Percentiles rank a stretch among this genome's conserved stretches.
phyloP scores from a whole-genome alignment of 1,140 invertebrate genomes.

The Caerostris darwini region DNA sequence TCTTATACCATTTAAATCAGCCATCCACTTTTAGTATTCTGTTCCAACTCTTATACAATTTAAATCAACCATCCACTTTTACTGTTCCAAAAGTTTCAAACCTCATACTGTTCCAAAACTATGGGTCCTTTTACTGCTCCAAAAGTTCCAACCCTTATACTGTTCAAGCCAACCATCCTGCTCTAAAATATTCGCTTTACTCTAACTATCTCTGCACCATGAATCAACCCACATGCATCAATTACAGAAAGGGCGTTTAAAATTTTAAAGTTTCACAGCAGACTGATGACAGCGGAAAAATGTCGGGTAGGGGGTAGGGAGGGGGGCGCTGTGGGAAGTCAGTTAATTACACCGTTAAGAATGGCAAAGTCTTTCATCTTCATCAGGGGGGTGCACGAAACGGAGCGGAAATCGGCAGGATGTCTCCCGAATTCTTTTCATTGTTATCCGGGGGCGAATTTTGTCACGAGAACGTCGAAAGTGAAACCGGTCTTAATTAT shows the following conservation, averaged over 20 bases:
- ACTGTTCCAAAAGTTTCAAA: too few relatives aligned
- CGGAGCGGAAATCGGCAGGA: constrained; percentile 11
- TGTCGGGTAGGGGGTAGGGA: background rate
- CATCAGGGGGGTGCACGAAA: background rate
- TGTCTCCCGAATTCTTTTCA: background rate
- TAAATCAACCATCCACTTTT: too few relatives aligned
- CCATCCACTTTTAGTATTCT: too few relatives aligned
- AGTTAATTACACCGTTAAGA: constrained; percentile 29
- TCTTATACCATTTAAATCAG: too few relatives aligned
- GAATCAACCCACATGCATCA: background rate
- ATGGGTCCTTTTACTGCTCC: too few relatives aligned
- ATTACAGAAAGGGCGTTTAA: background rate
- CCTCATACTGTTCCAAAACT: too few relatives aligned
- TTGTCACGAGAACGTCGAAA: background rate
- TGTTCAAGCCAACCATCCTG: too few relatives aligned
- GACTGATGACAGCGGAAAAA: background rate
- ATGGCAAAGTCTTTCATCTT: constrained; percentile 21
- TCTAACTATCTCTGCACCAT: too few relatives aligned
- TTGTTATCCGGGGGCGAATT: background rate
- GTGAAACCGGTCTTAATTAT: constrained; percentile 15
- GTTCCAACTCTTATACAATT: too few relatives aligned
- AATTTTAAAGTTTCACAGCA: background rate
- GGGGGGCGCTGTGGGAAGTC: background rate
- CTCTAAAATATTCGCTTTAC: too few relatives aligned
- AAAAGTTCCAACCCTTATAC: too few relatives aligned